Evolutionary conservation across 2,797 vertebrate species (phyloP).

Genomic region (Argyrosomus regius): DNA sequence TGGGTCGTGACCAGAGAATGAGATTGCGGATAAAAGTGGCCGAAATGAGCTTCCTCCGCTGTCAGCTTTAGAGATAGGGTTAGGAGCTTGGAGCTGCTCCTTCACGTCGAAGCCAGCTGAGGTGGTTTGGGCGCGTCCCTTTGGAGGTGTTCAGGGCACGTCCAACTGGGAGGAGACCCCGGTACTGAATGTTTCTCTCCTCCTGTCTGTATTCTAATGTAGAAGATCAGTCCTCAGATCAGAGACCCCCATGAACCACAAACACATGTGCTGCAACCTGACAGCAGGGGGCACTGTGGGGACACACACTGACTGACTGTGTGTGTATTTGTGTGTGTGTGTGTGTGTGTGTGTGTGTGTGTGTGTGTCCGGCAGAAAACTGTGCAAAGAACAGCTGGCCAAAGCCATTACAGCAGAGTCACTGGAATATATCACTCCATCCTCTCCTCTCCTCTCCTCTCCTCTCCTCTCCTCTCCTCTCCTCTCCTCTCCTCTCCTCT

Average conservation of each 20-base stretch:
- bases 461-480: neutral
- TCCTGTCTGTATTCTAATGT: neutral
- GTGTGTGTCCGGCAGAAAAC: constrained; percentile 35
- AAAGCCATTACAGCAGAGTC: constrained; percentile 66
- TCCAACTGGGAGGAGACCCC: no score
- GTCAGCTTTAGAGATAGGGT: no score
- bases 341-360: constrained; percentile 33
- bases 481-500: neutral
- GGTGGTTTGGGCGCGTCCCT: no score
- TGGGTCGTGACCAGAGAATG: no score
- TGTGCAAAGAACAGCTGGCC: constrained; percentile 60
- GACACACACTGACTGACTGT: constrained; percentile 12
- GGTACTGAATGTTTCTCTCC: neutral
- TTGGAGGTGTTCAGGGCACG: no score
- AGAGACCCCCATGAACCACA: neutral
- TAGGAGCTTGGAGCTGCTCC: no score
- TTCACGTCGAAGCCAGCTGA: no score
- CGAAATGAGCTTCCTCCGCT: no score
- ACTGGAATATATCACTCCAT: constrained; percentile 49
- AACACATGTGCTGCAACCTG: neutral
- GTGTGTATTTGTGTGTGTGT: constrained; percentile 22
- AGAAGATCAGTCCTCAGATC: neutral
- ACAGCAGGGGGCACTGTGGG: constrained; percentile 71
- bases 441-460: constrained; percentile 4
- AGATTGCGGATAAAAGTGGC: no score